phyloP scores from a whole-genome alignment of 2,797 vertebrate species.

The Propithecus perrieri region DNA sequence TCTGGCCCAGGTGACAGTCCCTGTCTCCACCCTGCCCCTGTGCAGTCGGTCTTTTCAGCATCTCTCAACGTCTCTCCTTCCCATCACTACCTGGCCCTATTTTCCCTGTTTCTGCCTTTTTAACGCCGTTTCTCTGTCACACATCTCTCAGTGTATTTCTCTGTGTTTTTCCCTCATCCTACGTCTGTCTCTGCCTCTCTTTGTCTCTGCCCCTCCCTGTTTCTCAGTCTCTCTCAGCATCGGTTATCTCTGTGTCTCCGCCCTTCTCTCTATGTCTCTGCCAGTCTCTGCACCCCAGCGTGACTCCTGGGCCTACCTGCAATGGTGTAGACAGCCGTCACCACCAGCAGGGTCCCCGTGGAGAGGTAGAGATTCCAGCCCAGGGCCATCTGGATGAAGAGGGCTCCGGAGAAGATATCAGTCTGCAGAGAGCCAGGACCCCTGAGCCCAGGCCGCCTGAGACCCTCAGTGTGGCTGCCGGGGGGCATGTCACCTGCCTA shows the following conservation, averaged over 20 bases:
- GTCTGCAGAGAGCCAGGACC: slow-evolving; percentile 84
- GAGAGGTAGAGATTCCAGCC: slow-evolving; percentile 97
- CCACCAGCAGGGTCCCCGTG: slow-evolving; percentile 89
- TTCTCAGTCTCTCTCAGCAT: not conserved
- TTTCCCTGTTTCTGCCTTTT: not conserved
- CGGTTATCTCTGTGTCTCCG: not conserved
- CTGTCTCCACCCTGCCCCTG: too few species aligned
- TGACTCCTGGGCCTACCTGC: slow-evolving; percentile 86
- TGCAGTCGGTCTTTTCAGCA: rapidly evolving
- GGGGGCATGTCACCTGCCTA: not conserved
- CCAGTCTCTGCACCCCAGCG: rapidly evolving
- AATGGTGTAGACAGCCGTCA: slow-evolving; percentile 95
- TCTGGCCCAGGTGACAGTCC: not conserved
- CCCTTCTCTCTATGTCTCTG: not conserved
- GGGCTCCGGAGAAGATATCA: slow-evolving; percentile 94
- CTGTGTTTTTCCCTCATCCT: not conserved
- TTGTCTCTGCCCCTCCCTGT: not conserved
- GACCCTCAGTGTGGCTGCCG: not conserved
- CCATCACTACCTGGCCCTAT: not conserved
- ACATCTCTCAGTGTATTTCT: not conserved
- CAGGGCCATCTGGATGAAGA: slow-evolving; percentile 93
- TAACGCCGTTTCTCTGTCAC: not conserved
- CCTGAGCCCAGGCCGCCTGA: not conserved
- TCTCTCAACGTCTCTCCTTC: not conserved
- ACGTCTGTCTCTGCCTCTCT: not conserved